Conservation (phyloP, 35 echinoderm and acorn worm species). For the Patiria miniata region DNA sequence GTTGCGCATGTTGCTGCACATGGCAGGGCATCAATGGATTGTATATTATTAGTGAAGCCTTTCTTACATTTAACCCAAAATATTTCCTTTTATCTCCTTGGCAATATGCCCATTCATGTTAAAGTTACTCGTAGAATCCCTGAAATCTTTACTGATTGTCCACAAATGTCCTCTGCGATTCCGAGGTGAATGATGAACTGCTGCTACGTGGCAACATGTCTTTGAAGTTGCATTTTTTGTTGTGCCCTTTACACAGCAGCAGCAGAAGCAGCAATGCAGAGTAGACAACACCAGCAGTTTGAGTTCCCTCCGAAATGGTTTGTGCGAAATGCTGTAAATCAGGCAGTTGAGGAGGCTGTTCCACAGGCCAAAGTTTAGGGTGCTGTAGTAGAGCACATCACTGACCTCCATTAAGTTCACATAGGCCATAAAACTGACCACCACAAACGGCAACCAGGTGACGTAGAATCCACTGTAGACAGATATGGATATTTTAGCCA, state of each 20-base stretch:
- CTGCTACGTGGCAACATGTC: too few species aligned
- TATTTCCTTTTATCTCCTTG: too few species aligned
- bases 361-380: constrained; percentile 66
- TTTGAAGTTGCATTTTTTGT: too few species aligned
- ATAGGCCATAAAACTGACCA: constrained; percentile 36
- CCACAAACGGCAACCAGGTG: constrained; percentile 74
- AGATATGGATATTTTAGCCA: constrained; percentile 76
- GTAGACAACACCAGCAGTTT: not conserved
- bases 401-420: not conserved
- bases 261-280: constrained; percentile 27
- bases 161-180: too few species aligned
- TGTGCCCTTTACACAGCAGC: not conserved
- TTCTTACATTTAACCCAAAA: too few species aligned
- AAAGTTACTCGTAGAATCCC: too few species aligned
- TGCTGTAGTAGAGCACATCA: constrained; percentile 37
- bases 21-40: too few species aligned
- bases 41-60: too few species aligned
- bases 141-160: too few species aligned
- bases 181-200: not conserved
- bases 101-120: too few species aligned
- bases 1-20: too few species aligned
- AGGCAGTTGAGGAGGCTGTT: constrained; percentile 89
- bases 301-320: constrained; percentile 52
- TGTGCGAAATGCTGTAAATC: constrained; percentile 81
- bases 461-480: constrained; percentile 82